phyloP scores from a whole-genome alignment of 2,113 vertebrate species.

The Hyaena hyaena region DNA sequence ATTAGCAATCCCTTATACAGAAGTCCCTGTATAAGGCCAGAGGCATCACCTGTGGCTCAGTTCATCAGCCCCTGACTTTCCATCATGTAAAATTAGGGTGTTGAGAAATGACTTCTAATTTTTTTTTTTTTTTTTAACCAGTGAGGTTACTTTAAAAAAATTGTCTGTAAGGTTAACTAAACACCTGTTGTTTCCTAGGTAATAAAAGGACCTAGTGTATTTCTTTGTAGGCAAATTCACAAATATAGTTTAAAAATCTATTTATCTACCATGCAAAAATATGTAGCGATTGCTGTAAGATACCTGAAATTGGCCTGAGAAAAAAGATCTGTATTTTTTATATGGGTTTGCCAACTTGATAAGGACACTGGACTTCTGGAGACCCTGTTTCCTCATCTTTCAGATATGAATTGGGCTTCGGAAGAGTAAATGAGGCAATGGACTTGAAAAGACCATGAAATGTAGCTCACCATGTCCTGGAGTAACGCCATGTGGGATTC shows the following conservation, averaged over 20 bases:
- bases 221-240: slow-evolving; percentile 13
- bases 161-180: not conserved
- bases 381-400: not conserved
- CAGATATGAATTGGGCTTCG: not conserved
- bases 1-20: not conserved
- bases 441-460: not conserved
- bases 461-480: not conserved
- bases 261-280: not conserved
- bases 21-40: too few species aligned
- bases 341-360: not conserved
- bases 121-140: slow-evolving; percentile 32
- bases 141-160: not conserved
- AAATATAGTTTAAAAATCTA: not conserved
- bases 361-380: not conserved
- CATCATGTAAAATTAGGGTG: not conserved
- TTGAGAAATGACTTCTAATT: not conserved
- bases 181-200: not conserved
- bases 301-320: not conserved
- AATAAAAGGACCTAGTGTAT: not conserved
- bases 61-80: not conserved
- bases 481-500: not conserved
- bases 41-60: not conserved
- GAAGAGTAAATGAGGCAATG: not conserved
- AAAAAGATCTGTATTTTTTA: not conserved
- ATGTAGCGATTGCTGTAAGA: not conserved